Evolutionary conservation across 2,888 invertebrate genomes (phyloP), one percentile per base, ranked within the genome.

Genomic region (Leucophenga maculata): DNA sequence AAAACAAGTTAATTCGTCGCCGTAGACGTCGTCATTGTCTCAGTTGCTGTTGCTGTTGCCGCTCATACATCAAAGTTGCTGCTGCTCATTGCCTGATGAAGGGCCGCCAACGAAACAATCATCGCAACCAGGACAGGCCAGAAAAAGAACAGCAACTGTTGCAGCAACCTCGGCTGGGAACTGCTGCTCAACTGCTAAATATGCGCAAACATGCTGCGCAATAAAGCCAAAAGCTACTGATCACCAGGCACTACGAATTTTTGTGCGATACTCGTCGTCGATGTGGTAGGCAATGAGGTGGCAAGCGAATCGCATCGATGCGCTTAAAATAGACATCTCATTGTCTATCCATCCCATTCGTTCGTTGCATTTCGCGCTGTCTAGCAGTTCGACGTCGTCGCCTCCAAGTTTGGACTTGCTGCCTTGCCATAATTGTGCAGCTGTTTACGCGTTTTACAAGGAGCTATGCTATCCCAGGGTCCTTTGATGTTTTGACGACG

Each of bases 1-100:
- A 84, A 84, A 84, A 84, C 84, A 84, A 84, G 84, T 85, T 85
- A 84, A 85, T 84, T 84, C 86, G 84, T 80, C 75, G 75, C 71
- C 73, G 70, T 69, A 59, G 59, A 26, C 64, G 55, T 55, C 26
- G 57, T 20, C 55, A 22, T 32, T 16, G 59, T 32, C 16, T 26
- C 11, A 8, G 16, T 14, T 16, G 6, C 32, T 32, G 32, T 26
- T 57, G n/a, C 26, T 26, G 57, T 57, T 22, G 57, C 31, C 60
- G 62, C 46, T 64, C 48, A 46, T 64, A 64, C 62, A 64, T 64
- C 62, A 64, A 64, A 64, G 62, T 64, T 64, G 54, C 52, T 71
- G 65, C 55, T 18, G 50, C 16, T 69, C 66, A 3, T 26, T 26
- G 26, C 26, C 82, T 82, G 80, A 83, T 82, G 83, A 83, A 82